Evolutionary conservation across 2,797 vertebrate genomes (phyloP), one percentile per base, ranked within the genome.

Genomic region (Phataginus tetradactyla): DNA sequence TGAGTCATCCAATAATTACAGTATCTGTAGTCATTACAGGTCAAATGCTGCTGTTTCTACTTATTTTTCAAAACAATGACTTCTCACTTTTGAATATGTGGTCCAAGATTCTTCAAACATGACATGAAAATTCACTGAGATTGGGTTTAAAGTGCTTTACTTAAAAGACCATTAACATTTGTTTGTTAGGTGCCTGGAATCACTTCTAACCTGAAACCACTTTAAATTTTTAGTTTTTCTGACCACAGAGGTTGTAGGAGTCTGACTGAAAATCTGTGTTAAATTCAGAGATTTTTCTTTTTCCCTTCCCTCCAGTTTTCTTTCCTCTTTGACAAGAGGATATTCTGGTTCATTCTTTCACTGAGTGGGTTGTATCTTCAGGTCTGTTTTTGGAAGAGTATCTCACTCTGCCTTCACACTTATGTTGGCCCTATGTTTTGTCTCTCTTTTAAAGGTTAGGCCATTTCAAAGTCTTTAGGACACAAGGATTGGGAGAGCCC

Each of bases 161-260:
- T 37, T 75, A 37, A 79, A 18, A 78, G 0, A 81, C 5, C 10
- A 63, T 42, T 72, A 69, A 83, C 37, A 42, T 23, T 63, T 71
- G 20, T 57, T 95, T 89, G 11, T 51, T 71, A 78, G 71, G 17
- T 77, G 6, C n/a, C 55, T 78, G 25, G 20, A 80, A 71, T 64
- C 29, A 71, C 29, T 72, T 96, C 78, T 69, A 72, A 94, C 25
- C 64, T 94, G 18, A 77, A 59, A 53, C 12, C 12, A 88, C 17
- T 79, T 88, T 55, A 74, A 88, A 7, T 79, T 45, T 49, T 86
- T 94, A 45, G 8, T 55, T 94, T 94, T 80, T 49, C 57, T 68
- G 45, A 83, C 18, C 6, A 61, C 14, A n/a, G 21, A 4, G 21
- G 21, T 68, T 66, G 11, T 55, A 27, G 32, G 21, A 72, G 59